Percentiles rank a stretch among this genome's conserved stretches.
Conservation (phyloP, 2,113 vertebrate species). For the Carassius auratus region DNA sequence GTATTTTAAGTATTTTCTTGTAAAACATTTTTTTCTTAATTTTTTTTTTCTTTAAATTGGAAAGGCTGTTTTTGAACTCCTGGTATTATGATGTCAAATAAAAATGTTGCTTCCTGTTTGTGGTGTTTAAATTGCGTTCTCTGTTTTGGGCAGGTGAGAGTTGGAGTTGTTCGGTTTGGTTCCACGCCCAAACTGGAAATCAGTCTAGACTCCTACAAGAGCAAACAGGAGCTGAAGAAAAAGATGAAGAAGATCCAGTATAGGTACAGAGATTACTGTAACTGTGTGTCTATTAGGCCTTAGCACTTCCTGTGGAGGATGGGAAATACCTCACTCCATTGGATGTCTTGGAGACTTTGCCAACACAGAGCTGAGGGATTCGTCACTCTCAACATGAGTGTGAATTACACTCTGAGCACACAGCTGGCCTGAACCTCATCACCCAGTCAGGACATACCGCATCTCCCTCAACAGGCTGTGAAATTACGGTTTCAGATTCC, state of each 20-base stretch:
- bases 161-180: conserved; percentile 88
- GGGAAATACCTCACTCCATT: background rate
- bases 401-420: conserved; percentile 37
- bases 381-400: conserved; percentile 19
- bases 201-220: conserved; percentile 77
- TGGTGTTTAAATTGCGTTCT: background rate
- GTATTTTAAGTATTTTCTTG: too few relatives aligned
- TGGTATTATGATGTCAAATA: background rate
- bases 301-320: conserved; percentile 19
- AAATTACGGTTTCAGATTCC: conserved; percentile 47
- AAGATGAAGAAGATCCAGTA: conserved; percentile 81
- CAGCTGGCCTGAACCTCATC: conserved; percentile 50
- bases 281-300: background rate
- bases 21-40: too few relatives aligned
- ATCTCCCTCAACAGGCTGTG: conserved; percentile 26
- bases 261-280: conserved; percentile 74
- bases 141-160: conserved; percentile 78
- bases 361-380: background rate
- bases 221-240: conserved; percentile 81
- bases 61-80: background rate
- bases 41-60: too few relatives aligned
- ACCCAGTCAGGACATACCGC: conserved; percentile 36
- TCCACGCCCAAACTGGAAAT: conserved; percentile 85
- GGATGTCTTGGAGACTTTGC: background rate
- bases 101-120: background rate